Conservation (phyloP, 2,113 vertebrate genomes). For the Notothenia rossii region DNA sequence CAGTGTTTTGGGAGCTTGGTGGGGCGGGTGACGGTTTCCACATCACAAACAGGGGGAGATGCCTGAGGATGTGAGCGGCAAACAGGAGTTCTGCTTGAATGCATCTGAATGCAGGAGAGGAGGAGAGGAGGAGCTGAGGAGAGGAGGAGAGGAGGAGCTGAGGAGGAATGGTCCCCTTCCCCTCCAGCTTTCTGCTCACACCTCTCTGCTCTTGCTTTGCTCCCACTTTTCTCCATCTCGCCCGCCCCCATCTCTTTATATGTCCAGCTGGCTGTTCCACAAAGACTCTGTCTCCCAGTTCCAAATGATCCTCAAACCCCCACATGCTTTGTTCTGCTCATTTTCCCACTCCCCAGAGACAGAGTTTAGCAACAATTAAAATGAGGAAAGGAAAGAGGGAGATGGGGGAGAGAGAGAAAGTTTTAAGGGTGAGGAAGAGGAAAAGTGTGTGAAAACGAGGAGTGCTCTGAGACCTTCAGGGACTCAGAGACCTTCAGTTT, state of each 20-base stretch:
- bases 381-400: constrained; percentile 61
- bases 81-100: constrained; percentile 82
- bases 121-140: constrained; percentile 12
- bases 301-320: constrained; percentile 82
- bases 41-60: constrained; percentile 65
- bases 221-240: constrained; percentile 64
- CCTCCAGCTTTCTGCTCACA: constrained; percentile 73
- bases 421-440: constrained; percentile 53
- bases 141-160: constrained; percentile 30
- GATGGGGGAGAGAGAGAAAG: constrained; percentile 45
- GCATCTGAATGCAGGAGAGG: constrained; percentile 78
- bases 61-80: constrained; percentile 74
- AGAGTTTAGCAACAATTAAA: constrained; percentile 74
- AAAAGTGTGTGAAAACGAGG: constrained; percentile 43
- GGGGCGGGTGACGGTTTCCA: constrained; percentile 53
- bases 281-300: constrained; percentile 80
- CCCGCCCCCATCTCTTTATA: constrained; percentile 84
- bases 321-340: constrained; percentile 84
- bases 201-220: constrained; percentile 75
- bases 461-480: no score
- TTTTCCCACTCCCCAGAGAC: constrained; percentile 87
- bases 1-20: constrained; percentile 43
- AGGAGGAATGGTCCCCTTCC: constrained; percentile 56
- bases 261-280: constrained; percentile 86
- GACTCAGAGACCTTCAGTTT: constrained; percentile 6